Base-by-base conservation (phyloP, 2,797 vertebrate genomes). In the Urosaurus nigricauda region DNA sequence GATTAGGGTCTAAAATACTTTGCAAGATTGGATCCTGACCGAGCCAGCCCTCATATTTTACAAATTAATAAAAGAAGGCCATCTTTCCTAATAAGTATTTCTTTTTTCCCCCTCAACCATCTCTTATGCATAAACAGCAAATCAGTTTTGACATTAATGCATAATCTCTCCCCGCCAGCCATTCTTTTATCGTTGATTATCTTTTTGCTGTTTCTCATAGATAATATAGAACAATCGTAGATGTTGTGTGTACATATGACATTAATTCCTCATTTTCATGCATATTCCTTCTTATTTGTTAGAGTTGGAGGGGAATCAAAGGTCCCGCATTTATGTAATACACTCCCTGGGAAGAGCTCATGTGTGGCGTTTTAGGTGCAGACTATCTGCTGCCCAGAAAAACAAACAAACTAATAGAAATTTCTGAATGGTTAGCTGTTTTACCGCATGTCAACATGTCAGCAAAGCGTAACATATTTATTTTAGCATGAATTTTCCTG, bases 191-290 rank as follows among this genome's bases (percentile, higher is more conserved):
- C 35, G 1, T 7, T 11, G 13, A 19, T 79, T 73, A 85, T 73
- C 51, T 13, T 80, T 68, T 85, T 80, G 40, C 68, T 79, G n/a
- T 40, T 56, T 32, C 19, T 58, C 5, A 32, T 29, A 78, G n/a
- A 32, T 73, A 68, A 37, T 37, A 7, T 58, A 71, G 16, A 71
- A 68, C 6, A 70, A 56, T 17, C 21, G 9, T 40, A 80, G 35
- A 12, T 78, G 32, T 26, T 83, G 43, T 40, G 63, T 56, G 12
- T 11, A 19, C 12, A 43, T 32, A 43, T 79, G 53, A 35, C 32
- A 88, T 74, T 47, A 35, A 14, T 80, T 58, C 32, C 53, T 63
- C 63, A 19, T 89, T 71, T 85, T 85, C 53, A 73, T 84, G 19
- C 17, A 56, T 26, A 43, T 11, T 29, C 51, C 35, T 83, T 75